Percentiles rank a stretch among this genome's conserved stretches.
These are phyloP conservation scores for Lithobates pipiens DNA, from an alignment of 2,797 vertebrate genomes.

Conservation along the genomic window DNA sequence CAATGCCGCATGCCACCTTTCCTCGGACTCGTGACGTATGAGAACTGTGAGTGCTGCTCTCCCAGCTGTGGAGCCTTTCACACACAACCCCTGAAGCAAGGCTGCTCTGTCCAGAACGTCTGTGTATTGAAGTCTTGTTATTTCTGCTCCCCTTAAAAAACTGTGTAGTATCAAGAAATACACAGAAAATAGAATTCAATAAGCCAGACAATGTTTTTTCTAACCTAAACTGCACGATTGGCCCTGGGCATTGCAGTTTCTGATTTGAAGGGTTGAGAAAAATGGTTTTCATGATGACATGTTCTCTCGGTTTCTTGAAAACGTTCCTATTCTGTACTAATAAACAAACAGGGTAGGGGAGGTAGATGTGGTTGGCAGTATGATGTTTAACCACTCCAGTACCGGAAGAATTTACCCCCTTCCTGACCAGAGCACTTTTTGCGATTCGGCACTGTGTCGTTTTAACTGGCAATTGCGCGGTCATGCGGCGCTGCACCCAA, in stretches of 20 bases:
- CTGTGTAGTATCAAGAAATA: neutral
- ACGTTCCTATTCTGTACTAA: neutral
- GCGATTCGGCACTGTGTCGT: too few species aligned
- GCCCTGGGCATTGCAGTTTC: conserved; percentile 28
- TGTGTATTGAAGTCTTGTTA: neutral
- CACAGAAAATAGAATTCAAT: conserved; percentile 46
- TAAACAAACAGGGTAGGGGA: too few species aligned
- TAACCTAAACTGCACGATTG: conserved; percentile 17
- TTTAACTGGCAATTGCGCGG: too few species aligned
- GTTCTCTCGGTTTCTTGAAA: neutral
- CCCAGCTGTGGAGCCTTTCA: conserved; percentile 5
- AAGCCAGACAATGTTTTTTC: conserved; percentile 19
- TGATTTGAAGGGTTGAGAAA: neutral
- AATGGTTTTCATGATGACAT: neutral
- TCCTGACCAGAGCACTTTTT: too few species aligned
- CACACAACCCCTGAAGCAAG: conserved; percentile 11
- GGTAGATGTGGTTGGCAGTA: too few species aligned
- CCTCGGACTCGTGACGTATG: neutral
- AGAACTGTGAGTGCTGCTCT: conserved; percentile 20
- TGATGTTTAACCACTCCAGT: too few species aligned
- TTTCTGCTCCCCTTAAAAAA: neutral
- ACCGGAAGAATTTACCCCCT: too few species aligned
- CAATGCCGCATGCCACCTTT: neutral
- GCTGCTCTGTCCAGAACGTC: neutral
- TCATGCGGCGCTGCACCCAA: too few species aligned